Conservation (phyloP, 2,797 vertebrate genomes). For the Mus caroli region DNA sequence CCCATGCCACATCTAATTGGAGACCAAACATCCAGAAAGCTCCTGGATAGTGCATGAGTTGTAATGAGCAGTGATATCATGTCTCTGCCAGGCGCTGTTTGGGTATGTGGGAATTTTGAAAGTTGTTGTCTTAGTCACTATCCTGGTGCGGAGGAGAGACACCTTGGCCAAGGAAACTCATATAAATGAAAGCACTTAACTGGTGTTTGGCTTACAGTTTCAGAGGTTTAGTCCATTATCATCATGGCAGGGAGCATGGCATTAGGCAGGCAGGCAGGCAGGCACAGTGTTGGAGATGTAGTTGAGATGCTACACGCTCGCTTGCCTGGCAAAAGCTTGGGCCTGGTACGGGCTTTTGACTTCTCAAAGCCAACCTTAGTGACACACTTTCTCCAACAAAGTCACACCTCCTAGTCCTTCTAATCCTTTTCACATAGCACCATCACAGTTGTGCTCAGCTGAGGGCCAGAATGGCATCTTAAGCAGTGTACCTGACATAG, state of each 20-base stretch:
- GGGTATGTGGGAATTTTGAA: background rate
- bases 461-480: background rate
- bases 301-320: background rate
- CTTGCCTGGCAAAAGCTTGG: background rate
- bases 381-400: background rate
- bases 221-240: background rate
- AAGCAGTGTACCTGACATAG: background rate
- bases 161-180: background rate
- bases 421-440: background rate
- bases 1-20: background rate
- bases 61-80: constrained; percentile 19
- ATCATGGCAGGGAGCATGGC: background rate
- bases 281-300: background rate
- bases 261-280: background rate
- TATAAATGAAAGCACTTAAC: background rate
- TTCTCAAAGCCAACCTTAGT: background rate
- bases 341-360: background rate
- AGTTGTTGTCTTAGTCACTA: background rate
- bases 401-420: background rate
- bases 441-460: background rate
- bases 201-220: background rate
- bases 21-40: background rate
- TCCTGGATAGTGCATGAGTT: background rate
- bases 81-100: background rate
- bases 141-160: background rate